Percentiles rank a stretch among this genome's conserved stretches.
Conservation (phyloP, 2,888 invertebrate species). For the Eugnorisma glareosa region DNA sequence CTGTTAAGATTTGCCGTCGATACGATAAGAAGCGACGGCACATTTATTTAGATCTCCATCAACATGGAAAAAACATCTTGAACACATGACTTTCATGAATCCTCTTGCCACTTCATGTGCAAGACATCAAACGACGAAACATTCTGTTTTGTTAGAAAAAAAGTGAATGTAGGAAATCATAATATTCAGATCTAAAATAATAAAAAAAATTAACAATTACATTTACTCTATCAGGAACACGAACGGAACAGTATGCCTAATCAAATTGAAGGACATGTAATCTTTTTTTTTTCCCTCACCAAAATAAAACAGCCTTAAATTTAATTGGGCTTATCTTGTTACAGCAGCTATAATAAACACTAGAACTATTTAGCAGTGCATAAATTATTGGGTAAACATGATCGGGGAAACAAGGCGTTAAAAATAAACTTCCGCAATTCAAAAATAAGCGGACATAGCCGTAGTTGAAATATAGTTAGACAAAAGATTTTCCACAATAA, state of each 20-base stretch:
- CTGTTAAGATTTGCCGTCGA: neutral
- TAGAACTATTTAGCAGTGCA: neutral
- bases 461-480: neutral
- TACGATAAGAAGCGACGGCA: neutral
- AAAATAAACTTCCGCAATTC: constrained; percentile 4
- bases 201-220: neutral
- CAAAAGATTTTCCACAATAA: neutral
- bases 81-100: neutral
- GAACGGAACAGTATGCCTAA: neutral
- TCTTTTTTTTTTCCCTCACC: neutral
- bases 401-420: neutral
- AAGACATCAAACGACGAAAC: neutral
- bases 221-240: neutral
- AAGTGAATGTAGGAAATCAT: neutral
- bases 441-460: neutral
- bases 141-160: neutral
- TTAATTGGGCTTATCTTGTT: constrained; percentile 3
- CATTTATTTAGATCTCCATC: neutral
- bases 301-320: constrained; percentile 2
- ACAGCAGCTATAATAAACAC: neutral
- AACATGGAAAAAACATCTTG: neutral
- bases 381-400: neutral
- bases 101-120: neutral
- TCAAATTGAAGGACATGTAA: constrained; percentile 2
- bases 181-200: neutral